Conservation (phyloP, 2,113 vertebrate species). For the Xiphophorus couchianus region DNA sequence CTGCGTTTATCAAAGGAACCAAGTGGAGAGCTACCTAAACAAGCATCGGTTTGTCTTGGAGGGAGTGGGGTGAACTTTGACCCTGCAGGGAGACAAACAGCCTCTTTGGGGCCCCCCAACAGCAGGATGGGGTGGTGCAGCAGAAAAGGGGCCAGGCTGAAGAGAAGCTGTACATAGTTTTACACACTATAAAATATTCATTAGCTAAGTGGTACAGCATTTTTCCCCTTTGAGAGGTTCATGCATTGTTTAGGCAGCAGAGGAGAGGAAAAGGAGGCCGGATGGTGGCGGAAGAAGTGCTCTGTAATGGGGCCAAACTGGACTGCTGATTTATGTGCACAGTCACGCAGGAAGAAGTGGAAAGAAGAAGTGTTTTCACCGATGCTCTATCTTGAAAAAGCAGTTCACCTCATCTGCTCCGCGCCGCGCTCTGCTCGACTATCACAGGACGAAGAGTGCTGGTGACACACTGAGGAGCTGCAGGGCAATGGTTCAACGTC, state of each 20-base stretch:
- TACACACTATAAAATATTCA: slow-evolving; percentile 82
- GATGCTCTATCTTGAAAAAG: slow-evolving; percentile 39
- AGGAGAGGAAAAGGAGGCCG: slow-evolving; percentile 42
- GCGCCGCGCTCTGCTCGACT: slow-evolving; percentile 11
- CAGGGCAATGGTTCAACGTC: slow-evolving; percentile 14
- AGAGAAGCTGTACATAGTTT: slow-evolving; percentile 66
- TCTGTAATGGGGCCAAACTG: slow-evolving; percentile 68
- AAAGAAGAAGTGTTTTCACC: slow-evolving; percentile 15
- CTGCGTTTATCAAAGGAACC: slow-evolving; percentile 45
- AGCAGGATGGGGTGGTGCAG: slow-evolving; percentile 14
- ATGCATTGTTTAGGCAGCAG: slow-evolving; percentile 76
- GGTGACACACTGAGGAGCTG: neutral
- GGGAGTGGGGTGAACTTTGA: slow-evolving; percentile 40
- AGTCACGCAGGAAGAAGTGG: slow-evolving; percentile 35
- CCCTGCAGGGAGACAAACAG: slow-evolving; percentile 23
- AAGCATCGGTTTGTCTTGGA: slow-evolving; percentile 33
- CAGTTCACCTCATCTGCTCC: slow-evolving; percentile 31
- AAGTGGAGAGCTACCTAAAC: slow-evolving; percentile 41
- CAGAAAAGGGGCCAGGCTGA: slow-evolving; percentile 52
- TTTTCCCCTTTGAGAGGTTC: slow-evolving; percentile 77
- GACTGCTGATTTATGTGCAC: slow-evolving; percentile 67
- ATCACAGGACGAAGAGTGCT: neutral
- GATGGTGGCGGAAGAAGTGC: slow-evolving; percentile 58
- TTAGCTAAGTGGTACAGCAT: slow-evolving; percentile 80
- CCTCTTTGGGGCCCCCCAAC: neutral